Percentiles rank a stretch among this genome's conserved stretches.
phyloP scores from a whole-genome alignment of 92 coral and sea anemone species.

The Palythoa grandiflora region DNA sequence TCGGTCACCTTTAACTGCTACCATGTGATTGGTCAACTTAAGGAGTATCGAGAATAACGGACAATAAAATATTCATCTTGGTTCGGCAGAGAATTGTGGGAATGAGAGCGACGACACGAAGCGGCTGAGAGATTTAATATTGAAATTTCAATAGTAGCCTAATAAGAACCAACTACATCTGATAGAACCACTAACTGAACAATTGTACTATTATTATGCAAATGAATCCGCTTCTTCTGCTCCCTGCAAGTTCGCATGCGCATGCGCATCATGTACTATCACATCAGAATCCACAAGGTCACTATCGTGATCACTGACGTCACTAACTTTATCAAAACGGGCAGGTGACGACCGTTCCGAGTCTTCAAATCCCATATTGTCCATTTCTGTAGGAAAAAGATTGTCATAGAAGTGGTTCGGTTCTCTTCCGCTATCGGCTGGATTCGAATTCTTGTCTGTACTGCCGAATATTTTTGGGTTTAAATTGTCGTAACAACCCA shows the following conservation, averaged over 20 bases:
- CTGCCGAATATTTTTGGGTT: background rate
- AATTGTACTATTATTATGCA: background rate
- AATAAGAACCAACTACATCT: background rate
- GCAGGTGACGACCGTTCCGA: constrained; percentile 46
- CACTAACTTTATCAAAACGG: constrained; percentile 37
- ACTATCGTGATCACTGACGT: constrained; percentile 44
- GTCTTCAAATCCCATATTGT: constrained; percentile 44
- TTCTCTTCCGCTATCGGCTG: background rate
- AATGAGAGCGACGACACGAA: background rate
- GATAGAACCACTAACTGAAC: background rate
- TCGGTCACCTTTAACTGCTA: too few relatives aligned
- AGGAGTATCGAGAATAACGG: background rate
- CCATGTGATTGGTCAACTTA: background rate
- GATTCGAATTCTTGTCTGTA: constrained; percentile 12
- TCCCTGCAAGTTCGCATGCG: constrained; percentile 38
- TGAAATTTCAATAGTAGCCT: background rate
- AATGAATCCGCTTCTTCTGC: constrained; percentile 18
- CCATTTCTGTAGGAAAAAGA: constrained; percentile 36
- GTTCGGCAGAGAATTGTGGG: background rate
- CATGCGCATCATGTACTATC: background rate
- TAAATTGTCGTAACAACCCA: constrained; percentile 28
- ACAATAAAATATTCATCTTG: background rate
- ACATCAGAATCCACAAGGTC: constrained; percentile 24
- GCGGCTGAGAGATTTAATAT: background rate
- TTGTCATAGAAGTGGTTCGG: constrained; percentile 36